Evolutionary conservation across 2,888 invertebrate genomes (phyloP), one percentile per base, ranked within the genome.

Genomic region (Drosophila imparisetae): DNA sequence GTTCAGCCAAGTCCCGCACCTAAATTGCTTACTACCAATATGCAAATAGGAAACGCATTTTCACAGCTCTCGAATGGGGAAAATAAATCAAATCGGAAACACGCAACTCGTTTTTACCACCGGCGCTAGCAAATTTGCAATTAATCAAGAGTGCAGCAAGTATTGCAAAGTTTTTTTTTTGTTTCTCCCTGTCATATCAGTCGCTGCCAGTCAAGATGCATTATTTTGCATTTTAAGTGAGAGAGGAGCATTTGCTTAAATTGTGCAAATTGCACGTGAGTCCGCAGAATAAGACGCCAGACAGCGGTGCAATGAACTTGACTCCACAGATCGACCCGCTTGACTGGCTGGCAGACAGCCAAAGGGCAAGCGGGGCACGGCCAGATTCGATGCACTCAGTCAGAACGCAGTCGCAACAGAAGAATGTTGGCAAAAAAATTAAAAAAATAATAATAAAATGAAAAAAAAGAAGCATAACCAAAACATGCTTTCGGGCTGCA

Each of bases 241-340:
- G n/a, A 54, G 59, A 57, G 27, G 48, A 49, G 21, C 66, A 21
- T 49, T 66, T 50, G 30, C 49, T 49, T 49, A 67, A 58, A 76
- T 24, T 62, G 72, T 34, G 49, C 45, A 66, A 76, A 70, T 87
- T 71, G 67, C 86, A 89, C 86, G 81, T 86, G 89, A 76, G 72
- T 73, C 66, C 55, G 57, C 32, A 32, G 66, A 55, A 60, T 54
- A 70, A 69, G 62, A 64, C 53, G 58, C 69, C 86, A 85, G 78
- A 72, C 75, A 60, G 49, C 61, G 73, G 85, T 79, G 86, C 85
- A 86, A 68, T 89, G 89, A 89, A 86, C 85, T 89, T 86, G 84
- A 72, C 75, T 72, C 62, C 72, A 59, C 50, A 66, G 88, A 87
- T 84, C 88, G 88, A 75, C 75, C 71, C 87, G 83, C 71, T 78